These are phyloP conservation scores for Malacoctenus gilli DNA, from an alignment of 2,797 vertebrate species.

Conservation along the genomic window DNA sequence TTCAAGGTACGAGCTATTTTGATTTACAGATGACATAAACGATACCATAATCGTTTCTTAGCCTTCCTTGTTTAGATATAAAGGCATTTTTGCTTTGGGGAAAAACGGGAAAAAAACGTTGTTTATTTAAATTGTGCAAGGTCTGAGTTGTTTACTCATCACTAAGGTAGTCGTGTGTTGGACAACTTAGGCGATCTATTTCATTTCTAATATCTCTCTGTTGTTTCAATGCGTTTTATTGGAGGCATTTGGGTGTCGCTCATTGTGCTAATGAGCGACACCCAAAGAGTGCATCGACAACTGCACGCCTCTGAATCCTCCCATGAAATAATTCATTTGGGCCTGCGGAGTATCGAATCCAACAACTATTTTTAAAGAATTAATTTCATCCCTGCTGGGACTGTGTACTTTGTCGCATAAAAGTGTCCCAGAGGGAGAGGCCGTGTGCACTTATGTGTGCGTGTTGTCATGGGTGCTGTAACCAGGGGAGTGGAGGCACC, in stretches of 20 bases:
- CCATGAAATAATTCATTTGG: conserved; percentile 35
- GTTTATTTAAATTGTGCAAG: neutral
- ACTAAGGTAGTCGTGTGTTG: too few species aligned
- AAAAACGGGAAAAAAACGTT: too few species aligned
- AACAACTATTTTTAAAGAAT: conserved; percentile 57
- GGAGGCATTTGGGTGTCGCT: neutral
- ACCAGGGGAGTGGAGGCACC: conserved; percentile 67
- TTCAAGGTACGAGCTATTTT: too few species aligned
- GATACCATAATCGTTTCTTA: too few species aligned
- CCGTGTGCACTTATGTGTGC: conserved; percentile 36
- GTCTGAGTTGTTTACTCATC: neutral
- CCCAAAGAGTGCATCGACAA: neutral
- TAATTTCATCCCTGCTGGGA: conserved; percentile 63
- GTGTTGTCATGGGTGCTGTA: conserved; percentile 85
- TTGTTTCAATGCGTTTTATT: neutral
- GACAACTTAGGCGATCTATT: too few species aligned
- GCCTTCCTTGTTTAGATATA: too few species aligned
- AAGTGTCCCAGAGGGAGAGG: conserved; percentile 54
- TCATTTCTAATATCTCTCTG: neutral
- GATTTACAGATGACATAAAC: too few species aligned
- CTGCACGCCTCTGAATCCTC: neutral
- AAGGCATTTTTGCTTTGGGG: too few species aligned
- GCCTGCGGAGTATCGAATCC: conserved; percentile 22
- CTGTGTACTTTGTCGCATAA: conserved; percentile 35
- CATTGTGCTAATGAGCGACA: neutral